A percentile compares a stretch with the other conserved stretches of the same genome.
Evolutionary conservation across 2,888 invertebrate species (phyloP).

Genomic region (Nomada fabriciana): DNA sequence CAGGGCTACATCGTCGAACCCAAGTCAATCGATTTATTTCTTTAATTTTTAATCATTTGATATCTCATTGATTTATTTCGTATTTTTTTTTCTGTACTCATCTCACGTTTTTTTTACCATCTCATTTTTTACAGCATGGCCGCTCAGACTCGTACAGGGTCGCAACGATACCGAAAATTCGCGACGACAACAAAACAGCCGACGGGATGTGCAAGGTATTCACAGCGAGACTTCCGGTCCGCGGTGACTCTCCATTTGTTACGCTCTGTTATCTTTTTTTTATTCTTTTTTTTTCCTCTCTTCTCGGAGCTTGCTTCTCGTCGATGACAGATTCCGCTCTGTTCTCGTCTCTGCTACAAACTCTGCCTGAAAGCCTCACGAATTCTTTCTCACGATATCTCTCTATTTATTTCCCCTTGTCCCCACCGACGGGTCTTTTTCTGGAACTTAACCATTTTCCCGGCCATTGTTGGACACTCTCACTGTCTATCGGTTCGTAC

Average conservation of each 20-base stretch:
- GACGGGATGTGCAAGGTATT: constrained; percentile 96
- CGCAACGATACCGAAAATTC: constrained; percentile 96
- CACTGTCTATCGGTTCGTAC: too few species aligned
- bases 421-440: too few species aligned
- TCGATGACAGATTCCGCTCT: background rate
- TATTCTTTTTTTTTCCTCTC: constrained; percentile 7
- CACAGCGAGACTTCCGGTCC: constrained; percentile 55
- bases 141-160: constrained; percentile 98
- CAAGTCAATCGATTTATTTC: background rate
- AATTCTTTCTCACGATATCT: too few species aligned
- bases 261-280: constrained; percentile 6
- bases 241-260: constrained; percentile 43
- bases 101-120: constrained; percentile 73
- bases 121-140: constrained; percentile 91
- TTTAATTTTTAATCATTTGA: constrained; percentile 1
- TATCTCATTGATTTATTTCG: constrained; percentile 45
- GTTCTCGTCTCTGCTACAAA: constrained; percentile 5
- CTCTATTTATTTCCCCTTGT: too few species aligned
- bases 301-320: constrained; percentile 43
- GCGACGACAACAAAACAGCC: constrained; percentile 98
- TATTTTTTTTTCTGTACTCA: constrained; percentile 54
- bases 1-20: constrained; percentile 21
- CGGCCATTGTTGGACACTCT: too few species aligned
- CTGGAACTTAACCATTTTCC: too few species aligned
- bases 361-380: background rate